Evolutionary conservation across 64 coral and sea anemone species (phyloP), one percentile per base, ranked within the genome.

Genomic region (Catalaphyllia jardinei): DNA sequence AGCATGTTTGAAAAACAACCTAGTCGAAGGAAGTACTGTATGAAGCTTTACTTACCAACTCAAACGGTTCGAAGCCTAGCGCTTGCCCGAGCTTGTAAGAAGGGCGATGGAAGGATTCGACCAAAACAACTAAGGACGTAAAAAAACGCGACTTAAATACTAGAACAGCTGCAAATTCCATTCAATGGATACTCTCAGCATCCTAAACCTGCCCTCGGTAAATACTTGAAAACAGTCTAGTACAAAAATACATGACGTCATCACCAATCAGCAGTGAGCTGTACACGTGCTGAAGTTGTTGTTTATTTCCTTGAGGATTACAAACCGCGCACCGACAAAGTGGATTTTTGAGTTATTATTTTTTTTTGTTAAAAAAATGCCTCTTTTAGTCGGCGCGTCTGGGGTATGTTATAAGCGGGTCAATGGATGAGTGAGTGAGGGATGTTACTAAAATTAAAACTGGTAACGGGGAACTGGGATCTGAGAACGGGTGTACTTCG

Each of bases 1-100:
- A 85, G 81, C 81, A 85, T 85, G 81, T 85, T 85, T 71, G 81
- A 85, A 85, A 85, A 85, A 85, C 81, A 85, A 85, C 81, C 69
- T 83, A 22, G 33, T 46, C 28, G 55, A 83, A 13, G 12, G 62
- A 62, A 85, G 33, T 35, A 35, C 33, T 52, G 78, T 62, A 29
- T 3, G 29, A 30, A 25, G 3, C 28, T 80, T 16, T 5, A 85
- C 81, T 85, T 27, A 85, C 81, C 81, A 25, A 46, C 20, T 83
- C 18, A 24, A 22, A 31, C 11, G 16, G 62, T 64, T 64, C 62
- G 18, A 51, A 50, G 62, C 62, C 46, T 10, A 24, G 39, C 38
- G n/a, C 78, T 29, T 60, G 49, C 51, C 12, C 16, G 17, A 51
- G 20, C 62, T 16, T 50, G 19, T 50, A 51, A 52, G 33, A 51